Conservation (phyloP, 1,140 invertebrate species). For the Drosophila albomicans region DNA sequence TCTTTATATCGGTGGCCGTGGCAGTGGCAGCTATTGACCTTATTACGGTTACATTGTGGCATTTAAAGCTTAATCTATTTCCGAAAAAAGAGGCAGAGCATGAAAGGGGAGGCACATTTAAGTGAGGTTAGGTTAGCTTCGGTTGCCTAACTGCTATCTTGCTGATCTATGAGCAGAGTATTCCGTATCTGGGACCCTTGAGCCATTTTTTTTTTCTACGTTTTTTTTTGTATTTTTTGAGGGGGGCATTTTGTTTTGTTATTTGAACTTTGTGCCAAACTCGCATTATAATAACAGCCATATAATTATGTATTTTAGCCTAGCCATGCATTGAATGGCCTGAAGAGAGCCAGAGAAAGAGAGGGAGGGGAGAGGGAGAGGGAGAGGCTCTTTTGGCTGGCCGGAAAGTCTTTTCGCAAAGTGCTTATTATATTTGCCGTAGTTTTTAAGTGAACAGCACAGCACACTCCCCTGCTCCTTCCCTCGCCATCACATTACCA, state of each 20-base stretch:
- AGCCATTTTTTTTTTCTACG: slow-evolving; percentile 8
- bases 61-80: slow-evolving; percentile 56
- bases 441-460: slow-evolving; percentile 64
- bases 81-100: neutral
- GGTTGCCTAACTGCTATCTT: slow-evolving; percentile 54
- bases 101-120: slow-evolving; percentile 3
- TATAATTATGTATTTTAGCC: slow-evolving; percentile 75
- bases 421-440: slow-evolving; percentile 74
- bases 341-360: neutral
- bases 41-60: slow-evolving; percentile 52
- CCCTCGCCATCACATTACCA: neutral
- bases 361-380: neutral
- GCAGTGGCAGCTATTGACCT: slow-evolving; percentile 43
- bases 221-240: neutral
- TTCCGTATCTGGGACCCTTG: slow-evolving; percentile 17
- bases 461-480: neutral
- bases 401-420: slow-evolving; percentile 42
- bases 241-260: slow-evolving; percentile 39
- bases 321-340: slow-evolving; percentile 49
- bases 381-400: neutral
- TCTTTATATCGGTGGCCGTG: neutral
- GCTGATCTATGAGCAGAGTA: slow-evolving; percentile 46
- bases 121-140: slow-evolving; percentile 3
- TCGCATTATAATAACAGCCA: slow-evolving; percentile 73
- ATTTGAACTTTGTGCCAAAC: slow-evolving; percentile 67